Evolutionary conservation across 2,797 vertebrate species (phyloP).

Genomic region (Lacerta agilis): DNA sequence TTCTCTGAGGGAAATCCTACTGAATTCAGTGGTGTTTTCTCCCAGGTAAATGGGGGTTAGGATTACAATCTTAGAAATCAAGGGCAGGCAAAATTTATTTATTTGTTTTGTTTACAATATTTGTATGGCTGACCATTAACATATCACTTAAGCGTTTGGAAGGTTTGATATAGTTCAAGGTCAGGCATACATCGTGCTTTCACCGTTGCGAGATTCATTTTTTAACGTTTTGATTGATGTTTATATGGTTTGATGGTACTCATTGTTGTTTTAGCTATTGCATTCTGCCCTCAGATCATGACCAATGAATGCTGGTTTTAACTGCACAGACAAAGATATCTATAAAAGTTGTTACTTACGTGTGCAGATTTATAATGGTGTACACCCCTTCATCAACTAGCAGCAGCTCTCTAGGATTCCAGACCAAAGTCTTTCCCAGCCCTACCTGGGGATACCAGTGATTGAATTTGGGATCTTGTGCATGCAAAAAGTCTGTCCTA

Average conservation of each 20-base stretch:
- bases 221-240: too few species aligned
- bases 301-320: too few species aligned
- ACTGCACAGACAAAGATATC: slow-evolving; percentile 21
- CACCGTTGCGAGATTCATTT: too few species aligned
- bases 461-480: not conserved
- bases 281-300: too few species aligned
- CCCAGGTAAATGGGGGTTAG: too few species aligned
- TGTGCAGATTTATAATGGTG: not conserved
- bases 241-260: too few species aligned
- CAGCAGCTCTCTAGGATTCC: not conserved
- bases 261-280: too few species aligned
- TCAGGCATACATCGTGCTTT: too few species aligned
- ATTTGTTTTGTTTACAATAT: not conserved
- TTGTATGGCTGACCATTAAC: not conserved
- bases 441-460: not conserved
- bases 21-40: too few species aligned
- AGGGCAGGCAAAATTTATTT: slow-evolving; percentile 47
- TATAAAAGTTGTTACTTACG: slow-evolving; percentile 31
- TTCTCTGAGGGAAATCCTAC: too few species aligned
- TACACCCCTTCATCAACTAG: not conserved
- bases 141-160: not conserved
- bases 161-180: too few species aligned
- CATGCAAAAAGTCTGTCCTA: not conserved
- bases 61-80: slow-evolving; percentile 29
- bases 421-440: not conserved